A percentile compares a stretch with the other conserved stretches of the same genome.
Evolutionary conservation across 1,140 invertebrate species (phyloP).

Genomic region (Tetragonula clypearis): DNA sequence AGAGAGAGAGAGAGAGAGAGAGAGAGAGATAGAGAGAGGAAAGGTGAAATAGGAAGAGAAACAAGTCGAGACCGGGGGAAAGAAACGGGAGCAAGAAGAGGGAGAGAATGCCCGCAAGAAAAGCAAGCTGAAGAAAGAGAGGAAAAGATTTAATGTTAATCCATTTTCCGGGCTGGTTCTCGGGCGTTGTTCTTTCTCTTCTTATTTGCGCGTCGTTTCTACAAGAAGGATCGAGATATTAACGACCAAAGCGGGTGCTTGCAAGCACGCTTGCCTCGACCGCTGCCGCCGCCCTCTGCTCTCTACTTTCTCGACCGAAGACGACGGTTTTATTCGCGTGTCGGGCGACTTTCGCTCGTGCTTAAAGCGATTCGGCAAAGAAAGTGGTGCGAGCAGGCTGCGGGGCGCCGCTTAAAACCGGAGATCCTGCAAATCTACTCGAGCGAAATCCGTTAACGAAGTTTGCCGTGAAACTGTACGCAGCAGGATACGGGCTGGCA

Average conservation of each 20-base stretch:
- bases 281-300: not conserved
- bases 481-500: constrained; percentile 63
- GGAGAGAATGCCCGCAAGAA: constrained; percentile 2
- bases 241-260: constrained; percentile 63
- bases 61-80: no score
- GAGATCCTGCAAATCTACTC: constrained; percentile 53
- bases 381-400: constrained; percentile 39
- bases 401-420: not conserved
- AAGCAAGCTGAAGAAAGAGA: constrained; percentile 6
- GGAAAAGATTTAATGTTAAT: constrained; percentile 73
- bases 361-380: constrained; percentile 53
- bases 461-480: constrained; percentile 65
- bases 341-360: constrained; percentile 30
- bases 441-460: constrained; percentile 68
- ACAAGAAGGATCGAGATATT: constrained; percentile 66
- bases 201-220: constrained; percentile 38
- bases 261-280: constrained; percentile 12
- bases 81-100: not conserved
- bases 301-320: not conserved
- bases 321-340: constrained; percentile 46
- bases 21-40: not conserved
- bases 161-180: constrained; percentile 67
- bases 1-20: not conserved
- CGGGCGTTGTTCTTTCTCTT: constrained; percentile 34
- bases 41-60: not conserved